Evolutionary conservation across 2,888 invertebrate species (phyloP), one percentile per base, ranked within the genome.

Genomic region (Ophion ventricosus): DNA sequence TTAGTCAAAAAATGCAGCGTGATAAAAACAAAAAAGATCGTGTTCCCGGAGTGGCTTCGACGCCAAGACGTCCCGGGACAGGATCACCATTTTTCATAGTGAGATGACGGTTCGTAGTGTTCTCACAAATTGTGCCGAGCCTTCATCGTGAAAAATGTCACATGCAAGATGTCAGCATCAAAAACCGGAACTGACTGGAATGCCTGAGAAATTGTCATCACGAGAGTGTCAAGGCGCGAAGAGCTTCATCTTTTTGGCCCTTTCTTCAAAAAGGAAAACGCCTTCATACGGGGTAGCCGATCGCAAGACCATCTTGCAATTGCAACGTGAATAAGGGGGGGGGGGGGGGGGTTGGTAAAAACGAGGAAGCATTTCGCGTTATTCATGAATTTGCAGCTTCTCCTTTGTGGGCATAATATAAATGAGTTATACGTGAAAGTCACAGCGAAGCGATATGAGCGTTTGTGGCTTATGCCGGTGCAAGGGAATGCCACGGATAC

Each of bases 401-500:
- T 73, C 59, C 25, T 73, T 35, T 5, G 11, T 25, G 26, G 20
- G 2, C n/a, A 57, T 61, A 23, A 64, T 64, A 8, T 14, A 40
- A 73, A 73, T 43, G 25, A 61, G 26, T 72, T 72, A 61, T 73
- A 17, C 11, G 59, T 40, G 59, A 73, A 61, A 72, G 56, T 72
- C 14, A 72, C 57, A 57, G 35, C 35, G 70, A 26, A 40, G 26
- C 29, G 35, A 8, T 73, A 73, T 66, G 66, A 26, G 40, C 26
- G 29, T 40, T 79, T 20, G 57, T 59, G 43, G 73, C 8, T 56
- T 5, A 79, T 26, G 56, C 73, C 35, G 25, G 43, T 43, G 43
- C 17, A n/a, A 61, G 73, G 59, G 67, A 82, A 78, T 82, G 73
- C 67, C 73, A 40, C 29, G 25, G 43, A 61, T 69, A 56, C 76